Conservation (phyloP, 37 sponge, comb jelly and placozoan genomes). For the Mnemiopsis leidyi region DNA sequence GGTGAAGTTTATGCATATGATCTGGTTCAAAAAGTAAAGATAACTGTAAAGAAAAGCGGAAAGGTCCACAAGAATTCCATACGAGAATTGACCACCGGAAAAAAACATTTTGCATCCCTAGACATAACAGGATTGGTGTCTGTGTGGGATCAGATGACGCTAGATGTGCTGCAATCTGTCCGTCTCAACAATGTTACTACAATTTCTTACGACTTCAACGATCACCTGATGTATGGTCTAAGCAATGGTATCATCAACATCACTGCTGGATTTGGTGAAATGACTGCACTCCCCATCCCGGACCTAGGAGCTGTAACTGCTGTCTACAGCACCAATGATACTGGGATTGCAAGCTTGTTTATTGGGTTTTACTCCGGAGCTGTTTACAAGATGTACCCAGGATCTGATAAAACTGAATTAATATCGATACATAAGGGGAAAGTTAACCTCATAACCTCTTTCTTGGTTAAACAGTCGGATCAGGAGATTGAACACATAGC, state of each 20-base stretch:
- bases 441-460: not conserved
- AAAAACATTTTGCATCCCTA: not conserved
- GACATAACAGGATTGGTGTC: conserved; percentile 21
- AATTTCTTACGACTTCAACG: conserved; percentile 1
- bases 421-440: conserved; percentile 23
- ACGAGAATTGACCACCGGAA: not conserved
- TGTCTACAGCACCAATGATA: not conserved
- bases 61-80: conserved; percentile 31
- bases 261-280: conserved; percentile 39
- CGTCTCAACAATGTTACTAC: conserved; percentile 6
- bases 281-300: not conserved
- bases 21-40: conserved; percentile 39
- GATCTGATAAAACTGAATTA: not conserved
- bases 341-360: not conserved
- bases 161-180: conserved; percentile 12
- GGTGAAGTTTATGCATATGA: conserved; percentile 51
- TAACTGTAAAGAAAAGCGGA: conserved; percentile 51
- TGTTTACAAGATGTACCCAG: not conserved
- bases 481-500: conserved; percentile 69
- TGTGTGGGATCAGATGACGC: conserved; percentile 28
- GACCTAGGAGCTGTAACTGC: not conserved
- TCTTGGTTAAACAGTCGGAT: too few relatives aligned
- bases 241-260: conserved; percentile 23
- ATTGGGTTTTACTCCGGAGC: not conserved
- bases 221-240: conserved; percentile 1